These are phyloP conservation scores for Synanthedon tipuliformis DNA, from an alignment of 2,888 invertebrate genomes.

Conservation along the genomic window DNA sequence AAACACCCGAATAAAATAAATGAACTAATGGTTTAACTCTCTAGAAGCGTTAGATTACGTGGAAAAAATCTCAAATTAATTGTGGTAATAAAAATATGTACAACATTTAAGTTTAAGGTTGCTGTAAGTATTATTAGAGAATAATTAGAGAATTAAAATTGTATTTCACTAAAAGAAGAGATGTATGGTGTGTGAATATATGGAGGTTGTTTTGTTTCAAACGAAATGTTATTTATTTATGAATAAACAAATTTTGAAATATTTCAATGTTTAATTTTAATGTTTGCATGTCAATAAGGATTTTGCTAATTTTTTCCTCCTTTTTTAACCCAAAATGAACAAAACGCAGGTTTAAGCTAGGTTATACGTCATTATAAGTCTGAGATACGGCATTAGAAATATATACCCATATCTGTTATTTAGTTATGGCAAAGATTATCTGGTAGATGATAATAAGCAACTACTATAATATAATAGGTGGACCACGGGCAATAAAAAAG, in stretches of 20 bases:
- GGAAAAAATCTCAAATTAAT: slow-evolving; percentile 65
- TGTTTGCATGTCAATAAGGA: too few species aligned
- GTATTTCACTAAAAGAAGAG: slow-evolving; percentile 63
- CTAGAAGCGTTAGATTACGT: slow-evolving; percentile 58
- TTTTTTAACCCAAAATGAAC: too few species aligned
- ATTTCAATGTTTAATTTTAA: slow-evolving; percentile 25
- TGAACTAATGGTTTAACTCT: slow-evolving; percentile 59
- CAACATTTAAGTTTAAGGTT: slow-evolving; percentile 61
- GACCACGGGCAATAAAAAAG: too few species aligned
- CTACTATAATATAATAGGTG: too few species aligned
- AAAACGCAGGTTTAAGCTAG: too few species aligned
- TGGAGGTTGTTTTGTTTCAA: slow-evolving; percentile 70
- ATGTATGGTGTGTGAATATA: slow-evolving; percentile 66
- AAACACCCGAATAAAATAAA: slow-evolving; percentile 16
- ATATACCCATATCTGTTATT: too few species aligned
- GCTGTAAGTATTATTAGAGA: slow-evolving; percentile 69
- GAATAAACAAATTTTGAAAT: slow-evolving; percentile 70
- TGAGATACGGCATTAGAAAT: too few species aligned
- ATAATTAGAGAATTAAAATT: slow-evolving; percentile 63
- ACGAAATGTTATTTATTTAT: slow-evolving; percentile 71
- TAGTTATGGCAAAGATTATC: too few species aligned
- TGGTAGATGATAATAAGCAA: too few species aligned
- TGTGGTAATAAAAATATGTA: slow-evolving; percentile 66
- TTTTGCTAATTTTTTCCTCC: too few species aligned
- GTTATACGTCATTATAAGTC: too few species aligned